phyloP scores from a whole-genome alignment of 2,888 invertebrate genomes.

The Thumatha senex region DNA sequence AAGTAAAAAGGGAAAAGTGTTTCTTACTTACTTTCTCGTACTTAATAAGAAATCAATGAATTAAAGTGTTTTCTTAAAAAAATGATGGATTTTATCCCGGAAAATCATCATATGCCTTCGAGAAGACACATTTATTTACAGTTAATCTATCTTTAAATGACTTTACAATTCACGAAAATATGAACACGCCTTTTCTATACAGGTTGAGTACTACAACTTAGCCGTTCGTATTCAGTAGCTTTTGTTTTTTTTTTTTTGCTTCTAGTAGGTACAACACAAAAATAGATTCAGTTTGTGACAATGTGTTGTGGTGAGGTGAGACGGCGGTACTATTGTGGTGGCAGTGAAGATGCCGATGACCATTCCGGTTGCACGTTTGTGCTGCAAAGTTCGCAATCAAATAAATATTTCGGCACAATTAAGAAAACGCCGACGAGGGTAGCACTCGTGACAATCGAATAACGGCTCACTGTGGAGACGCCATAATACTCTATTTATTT shows the following conservation, averaged over 20 bases:
- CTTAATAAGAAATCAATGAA: too few relatives aligned
- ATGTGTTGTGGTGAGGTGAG: constrained; percentile 42
- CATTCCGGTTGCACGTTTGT: constrained; percentile 79
- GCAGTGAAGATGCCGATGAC: constrained; percentile 76
- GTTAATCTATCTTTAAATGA: background rate
- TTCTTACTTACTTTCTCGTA: too few relatives aligned
- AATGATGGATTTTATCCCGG: too few relatives aligned
- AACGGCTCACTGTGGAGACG: constrained; percentile 59
- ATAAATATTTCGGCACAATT: constrained; percentile 84
- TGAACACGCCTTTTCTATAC: constrained; percentile 9
- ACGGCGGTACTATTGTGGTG: constrained; percentile 66
- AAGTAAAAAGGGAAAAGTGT: too few relatives aligned
- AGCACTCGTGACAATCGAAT: constrained; percentile 79
- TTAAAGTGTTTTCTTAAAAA: too few relatives aligned
- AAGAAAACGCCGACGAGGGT: constrained; percentile 82
- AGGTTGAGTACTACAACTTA: constrained; percentile 5
- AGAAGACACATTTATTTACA: too few relatives aligned
- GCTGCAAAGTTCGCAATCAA: constrained; percentile 80
- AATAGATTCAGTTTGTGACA: constrained; percentile 59
- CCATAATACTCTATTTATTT: constrained; percentile 32
- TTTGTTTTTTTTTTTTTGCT: constrained; percentile 16
- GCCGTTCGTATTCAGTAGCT: constrained; percentile 18
- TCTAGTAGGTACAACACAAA: constrained; percentile 26
- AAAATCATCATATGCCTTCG: too few relatives aligned
- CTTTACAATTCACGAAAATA: constrained; percentile 5